phyloP scores from a whole-genome alignment of 2,113 vertebrate genomes.

The Hystrix brachyura region DNA sequence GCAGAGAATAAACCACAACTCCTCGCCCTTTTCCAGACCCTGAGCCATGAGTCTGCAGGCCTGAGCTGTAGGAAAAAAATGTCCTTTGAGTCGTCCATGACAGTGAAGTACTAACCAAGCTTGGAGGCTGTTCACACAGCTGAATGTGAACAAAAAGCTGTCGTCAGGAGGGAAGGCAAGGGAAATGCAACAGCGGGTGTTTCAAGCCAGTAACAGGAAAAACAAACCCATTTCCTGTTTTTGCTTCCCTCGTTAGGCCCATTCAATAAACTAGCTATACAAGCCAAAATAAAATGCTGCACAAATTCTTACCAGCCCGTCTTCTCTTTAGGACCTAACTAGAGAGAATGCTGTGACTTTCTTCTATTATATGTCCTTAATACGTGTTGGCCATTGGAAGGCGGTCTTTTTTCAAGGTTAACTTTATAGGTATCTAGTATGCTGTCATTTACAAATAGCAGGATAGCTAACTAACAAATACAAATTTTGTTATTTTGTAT shows the following conservation, averaged over 20 bases:
- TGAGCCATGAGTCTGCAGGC: background rate
- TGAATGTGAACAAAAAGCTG: background rate
- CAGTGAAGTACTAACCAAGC: background rate
- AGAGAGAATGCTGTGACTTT: background rate
- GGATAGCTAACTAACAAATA: background rate
- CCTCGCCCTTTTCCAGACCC: background rate
- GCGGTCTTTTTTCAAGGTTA: background rate
- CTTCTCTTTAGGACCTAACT: conserved; percentile 6
- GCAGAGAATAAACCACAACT: background rate
- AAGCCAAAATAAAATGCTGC: conserved; percentile 7
- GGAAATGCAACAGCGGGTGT: background rate
- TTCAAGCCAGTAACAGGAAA: conserved; percentile 4
- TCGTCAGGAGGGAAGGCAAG: background rate
- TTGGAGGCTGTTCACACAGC: background rate
- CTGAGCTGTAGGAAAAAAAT: background rate
- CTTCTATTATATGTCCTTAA: background rate
- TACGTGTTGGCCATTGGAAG: background rate
- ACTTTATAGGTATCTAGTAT: background rate
- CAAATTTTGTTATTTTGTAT: background rate
- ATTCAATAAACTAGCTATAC: background rate
- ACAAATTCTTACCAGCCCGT: background rate
- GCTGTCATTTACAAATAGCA: conserved; percentile 2
- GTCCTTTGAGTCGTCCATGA: background rate
- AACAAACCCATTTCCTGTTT: conserved; percentile 47
- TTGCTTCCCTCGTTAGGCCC: conserved; percentile 18